Conservation (phyloP, 92 coral and sea anemone species). For the Pocillopora meandrina region DNA sequence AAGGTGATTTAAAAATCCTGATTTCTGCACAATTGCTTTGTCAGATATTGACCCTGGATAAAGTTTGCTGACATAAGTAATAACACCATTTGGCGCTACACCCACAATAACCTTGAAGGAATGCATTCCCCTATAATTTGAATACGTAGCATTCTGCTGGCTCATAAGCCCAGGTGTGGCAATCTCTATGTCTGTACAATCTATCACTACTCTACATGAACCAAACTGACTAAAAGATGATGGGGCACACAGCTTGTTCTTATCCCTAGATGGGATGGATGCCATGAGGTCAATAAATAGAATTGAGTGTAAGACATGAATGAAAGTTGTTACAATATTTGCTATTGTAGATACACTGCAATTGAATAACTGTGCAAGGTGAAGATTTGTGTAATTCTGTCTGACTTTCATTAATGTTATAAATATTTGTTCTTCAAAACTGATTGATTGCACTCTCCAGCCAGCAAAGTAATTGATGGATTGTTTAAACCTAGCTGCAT, state of each 20-base stretch:
- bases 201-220: too few relatives aligned
- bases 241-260: too few relatives aligned
- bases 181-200: too few relatives aligned
- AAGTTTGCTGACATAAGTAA: conserved; percentile 60
- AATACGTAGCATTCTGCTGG: conserved; percentile 54
- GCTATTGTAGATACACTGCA: neutral
- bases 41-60: conserved; percentile 46
- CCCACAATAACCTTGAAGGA: conserved; percentile 60
- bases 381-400: too few relatives aligned
- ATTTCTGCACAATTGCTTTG: too few relatives aligned
- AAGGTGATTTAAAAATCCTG: too few relatives aligned
- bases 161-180: conserved; percentile 32
- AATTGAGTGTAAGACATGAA: neutral
- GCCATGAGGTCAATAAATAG: conserved; percentile 37
- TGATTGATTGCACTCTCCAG: too few relatives aligned
- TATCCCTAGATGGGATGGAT: conserved; percentile 9
- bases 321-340: neutral
- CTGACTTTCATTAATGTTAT: too few relatives aligned
- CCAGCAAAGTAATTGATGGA: too few relatives aligned
- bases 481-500: too few relatives aligned
- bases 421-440: too few relatives aligned
- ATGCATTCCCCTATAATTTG: conserved; percentile 52
- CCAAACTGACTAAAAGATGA: too few relatives aligned
- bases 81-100: conserved; percentile 72
- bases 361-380: neutral